phyloP scores from a whole-genome alignment of 2,113 vertebrate species.

The Nannospalax galili region DNA sequence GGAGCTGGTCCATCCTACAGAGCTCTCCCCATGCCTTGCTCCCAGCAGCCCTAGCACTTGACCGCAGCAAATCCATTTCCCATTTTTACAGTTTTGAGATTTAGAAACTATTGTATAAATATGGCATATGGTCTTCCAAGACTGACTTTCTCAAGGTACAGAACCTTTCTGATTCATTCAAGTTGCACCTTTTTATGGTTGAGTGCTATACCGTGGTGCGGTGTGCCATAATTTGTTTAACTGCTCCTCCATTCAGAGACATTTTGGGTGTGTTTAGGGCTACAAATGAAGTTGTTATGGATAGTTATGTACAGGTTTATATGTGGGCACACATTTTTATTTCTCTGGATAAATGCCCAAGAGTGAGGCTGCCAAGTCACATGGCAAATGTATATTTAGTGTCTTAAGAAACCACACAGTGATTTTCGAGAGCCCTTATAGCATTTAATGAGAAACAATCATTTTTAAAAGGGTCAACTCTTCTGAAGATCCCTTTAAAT shows the following conservation, averaged over 20 bases:
- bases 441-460: slow-evolving; percentile 14
- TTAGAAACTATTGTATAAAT: background rate
- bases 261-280: background rate
- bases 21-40: background rate
- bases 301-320: background rate
- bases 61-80: background rate
- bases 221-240: background rate
- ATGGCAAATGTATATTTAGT: background rate
- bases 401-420: background rate
- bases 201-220: background rate
- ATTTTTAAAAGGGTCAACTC: background rate
- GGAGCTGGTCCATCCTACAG: background rate
- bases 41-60: background rate
- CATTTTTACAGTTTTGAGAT: background rate
- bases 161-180: background rate
- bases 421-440: background rate
- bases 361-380: background rate
- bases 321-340: background rate
- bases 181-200: background rate
- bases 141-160: background rate
- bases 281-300: background rate
- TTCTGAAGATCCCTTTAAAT: background rate
- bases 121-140: background rate
- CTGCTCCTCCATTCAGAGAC: background rate
- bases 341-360: background rate